Evolutionary conservation across 2,797 vertebrate species (phyloP), one percentile per base, ranked within the genome.

Genomic region (Picus viridis): DNA sequence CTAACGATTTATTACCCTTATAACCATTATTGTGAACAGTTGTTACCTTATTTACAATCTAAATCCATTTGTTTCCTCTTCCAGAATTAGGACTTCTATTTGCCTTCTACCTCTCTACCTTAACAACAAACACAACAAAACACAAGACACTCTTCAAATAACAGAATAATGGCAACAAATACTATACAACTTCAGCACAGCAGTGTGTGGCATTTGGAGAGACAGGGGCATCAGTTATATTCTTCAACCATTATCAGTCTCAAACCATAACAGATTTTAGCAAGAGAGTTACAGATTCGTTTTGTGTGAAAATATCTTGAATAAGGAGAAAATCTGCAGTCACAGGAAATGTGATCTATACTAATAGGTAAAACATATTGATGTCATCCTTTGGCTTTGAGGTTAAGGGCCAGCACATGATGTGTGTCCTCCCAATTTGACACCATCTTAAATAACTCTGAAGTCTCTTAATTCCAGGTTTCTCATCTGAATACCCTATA

Each of bases 361-460:
- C 16, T 7, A 82, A 26, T 2, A 78, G 29, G 67, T 39, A 63
- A 62, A 90, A 63, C 1, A 69, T 32, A 32, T 7, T 27, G 3
- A 7, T 67, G 19, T 3, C 15, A 75, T 51, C 15, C 11, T 86
- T 68, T n/a, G 9, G 2, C 7, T 7, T 16, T 51, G 26, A 75
- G 43, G 53, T 3, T 0, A 5, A 68, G 6, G 10, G 2, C 14
- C 16, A 72, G 39, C 27, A 80, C 20, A 4, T 12, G 29, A 10
- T 2, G 0, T 2, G 0, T 7, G 10, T 64, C 22, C 32, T 70
- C 3, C 1, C 6, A 17, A 27, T 36, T 12, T 39, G 51, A 14
- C 26, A 26, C 6, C 7, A 15, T 77, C 30, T 53, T 47, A 78
- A 36, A 68, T 2, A 54, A 11, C 18, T 34, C 23, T 39, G 34